A percentile compares a stretch with the other conserved stretches of the same genome.
Evolutionary conservation across 2,797 vertebrate genomes (phyloP).

Genomic region (Erpetoichthys calabaricus): DNA sequence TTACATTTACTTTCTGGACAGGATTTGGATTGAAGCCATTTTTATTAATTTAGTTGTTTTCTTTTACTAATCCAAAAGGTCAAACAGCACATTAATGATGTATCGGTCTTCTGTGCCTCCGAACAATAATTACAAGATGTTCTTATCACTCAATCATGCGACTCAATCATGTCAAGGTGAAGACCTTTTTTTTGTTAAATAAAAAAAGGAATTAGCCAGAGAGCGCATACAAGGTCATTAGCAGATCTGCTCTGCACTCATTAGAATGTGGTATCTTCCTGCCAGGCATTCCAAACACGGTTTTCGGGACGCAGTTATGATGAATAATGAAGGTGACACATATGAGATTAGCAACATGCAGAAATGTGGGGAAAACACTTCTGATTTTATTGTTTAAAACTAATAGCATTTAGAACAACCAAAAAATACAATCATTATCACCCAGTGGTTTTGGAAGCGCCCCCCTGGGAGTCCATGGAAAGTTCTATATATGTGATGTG

Average conservation of each 20-base stretch:
- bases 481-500: too few relatives aligned
- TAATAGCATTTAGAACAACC: too few relatives aligned
- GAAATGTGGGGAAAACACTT: too few relatives aligned
- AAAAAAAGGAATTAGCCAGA: conserved; percentile 51
- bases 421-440: too few relatives aligned
- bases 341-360: too few relatives aligned
- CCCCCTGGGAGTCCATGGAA: too few relatives aligned
- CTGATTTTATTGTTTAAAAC: too few relatives aligned
- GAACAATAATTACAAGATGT: conserved; percentile 75
- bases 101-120: conserved; percentile 58
- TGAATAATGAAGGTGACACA: too few relatives aligned
- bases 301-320: too few relatives aligned
- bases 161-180: conserved; percentile 57
- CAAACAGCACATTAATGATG: conserved; percentile 69
- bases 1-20: conserved; percentile 62
- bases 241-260: conserved; percentile 10
- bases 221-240: conserved; percentile 48
- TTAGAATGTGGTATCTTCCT: too few relatives aligned
- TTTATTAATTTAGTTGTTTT: conserved; percentile 73
- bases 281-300: too few relatives aligned
- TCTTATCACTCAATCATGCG: conserved; percentile 71
- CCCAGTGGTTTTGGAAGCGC: too few relatives aligned
- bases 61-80: conserved; percentile 68
- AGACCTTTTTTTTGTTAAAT: conserved; percentile 53
- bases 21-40: conserved; percentile 65